phyloP scores from a whole-genome alignment of 2,797 vertebrate genomes.

The Microtus californicus region DNA sequence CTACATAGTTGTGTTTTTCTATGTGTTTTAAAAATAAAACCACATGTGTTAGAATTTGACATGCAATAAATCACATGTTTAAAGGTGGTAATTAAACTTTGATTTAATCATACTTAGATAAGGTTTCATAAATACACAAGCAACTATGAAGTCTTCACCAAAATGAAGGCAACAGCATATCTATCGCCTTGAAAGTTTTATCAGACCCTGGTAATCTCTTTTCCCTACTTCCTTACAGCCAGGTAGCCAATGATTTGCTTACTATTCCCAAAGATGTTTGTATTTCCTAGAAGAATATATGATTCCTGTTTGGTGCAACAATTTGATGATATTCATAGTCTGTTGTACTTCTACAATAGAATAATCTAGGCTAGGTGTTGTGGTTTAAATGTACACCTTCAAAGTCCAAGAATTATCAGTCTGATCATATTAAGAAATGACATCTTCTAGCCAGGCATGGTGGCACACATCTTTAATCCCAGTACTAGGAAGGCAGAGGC shows the following conservation, averaged over 20 bases:
- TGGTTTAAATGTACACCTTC: background rate
- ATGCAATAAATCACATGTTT: constrained; percentile 24
- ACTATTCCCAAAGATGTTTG: constrained; percentile 5
- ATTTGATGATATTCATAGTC: background rate
- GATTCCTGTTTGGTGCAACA: constrained; percentile 14
- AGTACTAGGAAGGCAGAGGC: background rate
- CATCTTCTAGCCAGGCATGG: too few relatives aligned
- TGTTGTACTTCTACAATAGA: background rate
- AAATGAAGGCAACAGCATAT: background rate
- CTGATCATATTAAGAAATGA: background rate
- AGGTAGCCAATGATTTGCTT: constrained; percentile 14
- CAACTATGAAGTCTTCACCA: constrained; percentile 7
- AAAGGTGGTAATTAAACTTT: background rate
- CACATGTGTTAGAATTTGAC: constrained; percentile 11
- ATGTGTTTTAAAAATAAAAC: background rate
- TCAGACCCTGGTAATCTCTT: background rate
- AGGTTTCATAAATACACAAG: background rate
- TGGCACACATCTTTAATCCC: too few relatives aligned
- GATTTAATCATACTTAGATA: background rate
- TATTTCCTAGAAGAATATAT: constrained; percentile 43
- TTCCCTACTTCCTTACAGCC: background rate
- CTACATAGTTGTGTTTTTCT: background rate
- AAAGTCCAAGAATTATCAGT: background rate
- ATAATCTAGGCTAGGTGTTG: background rate
- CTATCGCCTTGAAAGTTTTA: background rate